phyloP scores from a whole-genome alignment of 1,140 invertebrate genomes.

The Aricia agestis region DNA sequence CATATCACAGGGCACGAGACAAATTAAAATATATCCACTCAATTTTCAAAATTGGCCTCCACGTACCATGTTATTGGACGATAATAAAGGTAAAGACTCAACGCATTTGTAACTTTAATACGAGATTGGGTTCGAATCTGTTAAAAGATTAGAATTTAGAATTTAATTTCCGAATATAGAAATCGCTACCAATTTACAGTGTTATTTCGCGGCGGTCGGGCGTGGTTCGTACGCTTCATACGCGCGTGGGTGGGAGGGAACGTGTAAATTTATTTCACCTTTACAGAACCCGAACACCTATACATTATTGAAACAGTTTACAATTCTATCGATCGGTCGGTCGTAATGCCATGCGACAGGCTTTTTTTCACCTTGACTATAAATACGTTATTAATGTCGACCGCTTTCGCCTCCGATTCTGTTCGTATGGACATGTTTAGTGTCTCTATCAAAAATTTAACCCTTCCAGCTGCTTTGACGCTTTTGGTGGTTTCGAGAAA shows the following conservation, averaged over 20 bases:
- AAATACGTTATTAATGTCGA: constrained; percentile 42
- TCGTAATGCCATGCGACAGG: constrained; percentile 47
- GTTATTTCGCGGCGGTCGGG: background rate
- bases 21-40: too few species aligned
- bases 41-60: too few species aligned
- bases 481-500: too few species aligned
- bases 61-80: too few species aligned
- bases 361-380: constrained; percentile 61
- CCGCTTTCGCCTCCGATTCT: background rate
- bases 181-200: background rate
- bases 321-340: constrained; percentile 62
- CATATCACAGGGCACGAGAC: too few species aligned
- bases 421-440: background rate
- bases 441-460: background rate
- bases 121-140: too few species aligned
- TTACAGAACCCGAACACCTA: constrained; percentile 24
- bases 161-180: too few species aligned
- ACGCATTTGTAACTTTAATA: too few species aligned
- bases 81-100: too few species aligned
- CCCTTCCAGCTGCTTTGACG: too few species aligned
- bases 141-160: too few species aligned
- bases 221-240: background rate
- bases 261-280: constrained; percentile 21
- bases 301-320: constrained; percentile 62
- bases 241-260: constrained; percentile 42